These are phyloP conservation scores for Ypsolopha scabrella DNA, from an alignment of 2,888 invertebrate genomes.

Conservation along the genomic window DNA sequence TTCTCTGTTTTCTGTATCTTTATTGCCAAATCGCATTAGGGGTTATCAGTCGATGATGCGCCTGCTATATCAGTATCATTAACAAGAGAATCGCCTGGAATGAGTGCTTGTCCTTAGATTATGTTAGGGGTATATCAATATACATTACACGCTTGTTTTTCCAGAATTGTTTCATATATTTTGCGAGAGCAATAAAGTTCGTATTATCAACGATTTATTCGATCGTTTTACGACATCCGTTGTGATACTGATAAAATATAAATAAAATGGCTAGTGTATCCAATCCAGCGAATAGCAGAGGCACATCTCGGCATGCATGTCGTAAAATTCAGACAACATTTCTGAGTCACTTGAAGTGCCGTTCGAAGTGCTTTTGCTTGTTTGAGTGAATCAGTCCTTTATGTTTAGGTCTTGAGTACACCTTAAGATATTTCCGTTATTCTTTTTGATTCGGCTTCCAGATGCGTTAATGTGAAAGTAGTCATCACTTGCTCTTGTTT, in stretches of 20 bases:
- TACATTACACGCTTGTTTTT: too few species aligned
- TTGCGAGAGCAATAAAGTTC: too few species aligned
- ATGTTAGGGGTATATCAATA: too few species aligned
- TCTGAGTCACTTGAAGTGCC: constrained; percentile 21
- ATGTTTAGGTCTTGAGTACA: constrained; percentile 31
- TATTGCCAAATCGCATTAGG: constrained; percentile 55
- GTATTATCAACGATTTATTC: background rate
- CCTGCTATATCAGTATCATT: constrained; percentile 30
- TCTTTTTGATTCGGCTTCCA: constrained; percentile 46
- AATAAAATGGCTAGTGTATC: constrained; percentile 18
- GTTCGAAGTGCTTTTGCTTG: constrained; percentile 28
- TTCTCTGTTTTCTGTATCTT: constrained; percentile 51
- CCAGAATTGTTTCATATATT: too few species aligned
- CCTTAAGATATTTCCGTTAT: constrained; percentile 33
- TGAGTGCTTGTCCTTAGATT: background rate
- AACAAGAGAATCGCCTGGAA: constrained; percentile 17
- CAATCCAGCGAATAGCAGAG: constrained; percentile 27
- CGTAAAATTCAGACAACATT: constrained; percentile 49
- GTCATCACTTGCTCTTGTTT: constrained; percentile 35
- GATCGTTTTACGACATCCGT: constrained; percentile 29
- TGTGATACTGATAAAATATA: constrained; percentile 41
- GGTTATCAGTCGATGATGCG: constrained; percentile 25
- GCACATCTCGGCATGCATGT: constrained; percentile 20
- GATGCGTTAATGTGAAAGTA: constrained; percentile 29
- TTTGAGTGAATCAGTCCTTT: constrained; percentile 43